Conservation (phyloP, 2,888 invertebrate genomes). For the Caenorhabditis sp. region DNA sequence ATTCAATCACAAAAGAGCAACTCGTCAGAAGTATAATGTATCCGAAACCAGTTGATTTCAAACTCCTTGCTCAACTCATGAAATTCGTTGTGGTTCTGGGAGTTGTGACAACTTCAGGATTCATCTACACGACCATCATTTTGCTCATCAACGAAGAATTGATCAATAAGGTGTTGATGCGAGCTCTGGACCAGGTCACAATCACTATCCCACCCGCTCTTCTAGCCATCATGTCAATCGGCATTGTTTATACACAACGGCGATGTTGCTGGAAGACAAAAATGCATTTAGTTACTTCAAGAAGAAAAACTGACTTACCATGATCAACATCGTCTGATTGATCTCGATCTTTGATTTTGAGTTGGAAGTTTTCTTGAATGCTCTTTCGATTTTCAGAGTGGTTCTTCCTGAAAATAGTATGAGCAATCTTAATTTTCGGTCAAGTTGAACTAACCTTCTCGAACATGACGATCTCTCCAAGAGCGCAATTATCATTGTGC, state of each 20-base stretch:
- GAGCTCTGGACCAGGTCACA: conserved; percentile 87
- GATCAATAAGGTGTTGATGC: conserved; percentile 76
- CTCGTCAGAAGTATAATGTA: conserved; percentile 76
- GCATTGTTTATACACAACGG: conserved; percentile 74
- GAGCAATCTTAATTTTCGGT: no score
- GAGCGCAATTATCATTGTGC: conserved; percentile 73
- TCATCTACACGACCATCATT: conserved; percentile 84
- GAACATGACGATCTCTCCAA: no score
- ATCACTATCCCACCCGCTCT: conserved; percentile 91
- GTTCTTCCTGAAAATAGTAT: no score
- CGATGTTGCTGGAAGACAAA: no score
- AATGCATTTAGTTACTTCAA: no score
- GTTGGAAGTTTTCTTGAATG: no score
- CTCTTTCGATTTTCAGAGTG: no score
- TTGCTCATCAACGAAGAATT: conserved; percentile 77
- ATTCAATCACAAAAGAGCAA: conserved; percentile 77
- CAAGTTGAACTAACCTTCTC: no score
- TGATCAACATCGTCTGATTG: no score
- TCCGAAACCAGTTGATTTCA: conserved; percentile 76
- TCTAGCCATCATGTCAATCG: conserved; percentile 78
- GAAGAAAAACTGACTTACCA: no score
- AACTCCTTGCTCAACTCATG: conserved; percentile 75
- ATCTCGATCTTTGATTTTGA: no score
- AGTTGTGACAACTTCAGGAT: conserved; percentile 79
- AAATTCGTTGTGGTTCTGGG: conserved; percentile 81